phyloP scores from a whole-genome alignment of 2,113 vertebrate genomes.

The Campylomormyrus numenius region DNA sequence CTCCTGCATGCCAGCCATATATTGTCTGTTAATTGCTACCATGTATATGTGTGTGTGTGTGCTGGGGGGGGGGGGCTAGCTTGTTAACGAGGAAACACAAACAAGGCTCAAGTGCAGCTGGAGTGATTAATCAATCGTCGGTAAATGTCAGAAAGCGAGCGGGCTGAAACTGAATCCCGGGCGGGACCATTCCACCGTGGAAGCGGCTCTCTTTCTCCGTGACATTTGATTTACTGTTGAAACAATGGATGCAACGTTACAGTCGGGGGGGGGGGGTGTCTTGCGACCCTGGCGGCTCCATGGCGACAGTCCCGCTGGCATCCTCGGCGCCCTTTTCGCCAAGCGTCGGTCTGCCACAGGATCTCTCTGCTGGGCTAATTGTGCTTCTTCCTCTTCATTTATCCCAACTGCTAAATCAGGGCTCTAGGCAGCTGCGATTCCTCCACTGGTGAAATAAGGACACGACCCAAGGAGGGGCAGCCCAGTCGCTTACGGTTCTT shows the following conservation, averaged over 20 bases:
- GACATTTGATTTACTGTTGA: background rate
- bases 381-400: slow-evolving; percentile 68
- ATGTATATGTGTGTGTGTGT: background rate
- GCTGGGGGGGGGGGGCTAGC: background rate
- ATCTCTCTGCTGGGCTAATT: slow-evolving; percentile 55
- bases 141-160: slow-evolving; percentile 7
- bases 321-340: background rate
- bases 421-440: slow-evolving; percentile 57
- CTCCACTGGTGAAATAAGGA: slow-evolving; percentile 48
- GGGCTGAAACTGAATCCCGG: background rate
- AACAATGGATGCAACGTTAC: background rate
- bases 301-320: background rate
- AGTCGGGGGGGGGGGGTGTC: too few relatives aligned
- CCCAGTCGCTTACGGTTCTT: background rate
- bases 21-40: background rate
- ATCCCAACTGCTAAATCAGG: slow-evolving; percentile 61
- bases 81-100: slow-evolving; percentile 8
- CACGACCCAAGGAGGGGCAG: background rate
- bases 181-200: background rate
- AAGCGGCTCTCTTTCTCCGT: background rate
- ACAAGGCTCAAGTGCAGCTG: background rate
- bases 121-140: slow-evolving; percentile 8
- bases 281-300: background rate
- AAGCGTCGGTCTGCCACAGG: slow-evolving; percentile 34
- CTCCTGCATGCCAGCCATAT: background rate